A percentile compares a stretch with the other conserved stretches of the same genome.
phyloP scores from a whole-genome alignment of 2,113 vertebrate species.

The Mirounga angustirostris region DNA sequence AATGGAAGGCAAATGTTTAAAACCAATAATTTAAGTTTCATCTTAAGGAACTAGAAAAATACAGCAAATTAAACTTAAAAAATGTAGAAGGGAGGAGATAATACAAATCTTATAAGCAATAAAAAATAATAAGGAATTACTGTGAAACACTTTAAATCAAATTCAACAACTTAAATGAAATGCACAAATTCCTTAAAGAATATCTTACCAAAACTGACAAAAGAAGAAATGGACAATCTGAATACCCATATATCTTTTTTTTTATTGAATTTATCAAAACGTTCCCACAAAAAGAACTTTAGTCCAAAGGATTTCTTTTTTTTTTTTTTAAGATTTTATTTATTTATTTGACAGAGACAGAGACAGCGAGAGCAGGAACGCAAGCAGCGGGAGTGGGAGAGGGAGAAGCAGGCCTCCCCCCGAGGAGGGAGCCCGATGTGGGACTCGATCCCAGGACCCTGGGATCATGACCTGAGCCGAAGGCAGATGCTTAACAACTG shows the following conservation, averaged over 20 bases:
- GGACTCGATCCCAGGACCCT: too few species aligned
- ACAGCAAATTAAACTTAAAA: background rate
- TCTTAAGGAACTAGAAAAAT: background rate
- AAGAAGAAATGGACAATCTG: background rate
- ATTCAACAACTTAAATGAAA: background rate
- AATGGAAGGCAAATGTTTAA: background rate
- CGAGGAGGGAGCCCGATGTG: too few species aligned
- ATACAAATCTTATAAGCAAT: background rate
- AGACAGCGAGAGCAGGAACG: too few species aligned
- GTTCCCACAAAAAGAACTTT: background rate
- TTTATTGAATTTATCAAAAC: constrained; percentile 12
- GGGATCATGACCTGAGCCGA: too few species aligned
- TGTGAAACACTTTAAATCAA: background rate
- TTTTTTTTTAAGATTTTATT: too few species aligned
- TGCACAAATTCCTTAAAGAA: background rate
- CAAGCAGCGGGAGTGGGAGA: too few species aligned
- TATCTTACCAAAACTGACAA: background rate
- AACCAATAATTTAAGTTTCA: background rate
- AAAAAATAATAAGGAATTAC: background rate
- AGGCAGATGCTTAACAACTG: too few species aligned
- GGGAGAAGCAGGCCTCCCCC: too few species aligned
- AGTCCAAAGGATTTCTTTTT: background rate
- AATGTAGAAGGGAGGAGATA: background rate
- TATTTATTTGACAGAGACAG: too few species aligned
- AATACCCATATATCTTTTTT: background rate